A percentile compares a stretch with the other conserved stretches of the same genome.
These are phyloP conservation scores for Nymphalis polychloros DNA, from an alignment of 2,888 invertebrate species.

Conservation along the genomic window DNA sequence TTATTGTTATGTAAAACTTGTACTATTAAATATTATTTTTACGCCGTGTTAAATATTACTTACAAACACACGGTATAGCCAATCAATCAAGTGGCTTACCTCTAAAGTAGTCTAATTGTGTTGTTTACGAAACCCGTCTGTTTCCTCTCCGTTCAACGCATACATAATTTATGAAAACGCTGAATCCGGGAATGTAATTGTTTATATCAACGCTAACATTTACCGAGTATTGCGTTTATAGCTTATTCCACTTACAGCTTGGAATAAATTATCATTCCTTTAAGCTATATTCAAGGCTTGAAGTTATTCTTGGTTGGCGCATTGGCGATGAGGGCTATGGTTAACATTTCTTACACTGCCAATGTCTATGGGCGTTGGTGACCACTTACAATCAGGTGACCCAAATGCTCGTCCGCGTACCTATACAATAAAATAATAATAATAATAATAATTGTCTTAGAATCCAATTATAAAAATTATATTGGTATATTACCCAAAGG, in stretches of 20 bases:
- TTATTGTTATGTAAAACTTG: too few species aligned
- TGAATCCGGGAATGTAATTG: conserved; percentile 35
- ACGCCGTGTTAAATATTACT: neutral
- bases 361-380: too few species aligned
- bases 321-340: too few species aligned
- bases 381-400: too few species aligned
- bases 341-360: too few species aligned
- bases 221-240: conserved; percentile 5
- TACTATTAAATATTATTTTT: neutral
- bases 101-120: conserved; percentile 17
- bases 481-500: too few species aligned
- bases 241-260: conserved; percentile 5
- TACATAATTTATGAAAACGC: conserved; percentile 39
- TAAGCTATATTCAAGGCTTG: too few species aligned
- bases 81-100: neutral
- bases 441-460: too few species aligned
- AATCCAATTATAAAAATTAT: too few species aligned
- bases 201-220: conserved; percentile 32
- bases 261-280: neutral
- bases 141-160: conserved; percentile 30
- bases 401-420: too few species aligned
- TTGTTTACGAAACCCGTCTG: conserved; percentile 34
- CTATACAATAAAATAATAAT: too few species aligned
- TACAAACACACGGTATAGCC: neutral
- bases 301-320: too few species aligned